phyloP scores from a whole-genome alignment of 2,113 vertebrate species.

The Ageneiosus marmoratus region DNA sequence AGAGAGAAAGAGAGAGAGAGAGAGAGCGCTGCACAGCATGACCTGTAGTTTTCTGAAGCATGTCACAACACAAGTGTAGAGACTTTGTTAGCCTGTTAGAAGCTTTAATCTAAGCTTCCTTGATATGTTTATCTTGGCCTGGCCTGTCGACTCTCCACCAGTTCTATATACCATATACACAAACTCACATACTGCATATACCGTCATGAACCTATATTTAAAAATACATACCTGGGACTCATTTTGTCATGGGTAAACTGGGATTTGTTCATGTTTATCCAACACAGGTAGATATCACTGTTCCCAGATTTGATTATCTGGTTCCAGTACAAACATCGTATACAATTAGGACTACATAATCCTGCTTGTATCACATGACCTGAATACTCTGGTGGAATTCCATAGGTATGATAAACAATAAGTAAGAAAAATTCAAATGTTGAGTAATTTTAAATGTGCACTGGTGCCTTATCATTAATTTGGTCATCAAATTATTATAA shows the following conservation, averaged over 20 bases:
- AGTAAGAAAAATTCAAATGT: neutral
- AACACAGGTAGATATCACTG: neutral
- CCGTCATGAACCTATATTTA: neutral
- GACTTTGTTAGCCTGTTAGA: constrained; percentile 20
- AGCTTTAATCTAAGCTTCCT: constrained; percentile 20
- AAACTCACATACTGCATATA: neutral
- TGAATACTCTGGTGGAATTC: neutral
- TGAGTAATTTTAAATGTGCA: neutral
- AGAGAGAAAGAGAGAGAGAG: too few species aligned
- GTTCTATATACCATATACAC: neutral
- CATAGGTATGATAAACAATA: neutral
- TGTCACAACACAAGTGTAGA: neutral
- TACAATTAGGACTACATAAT: neutral
- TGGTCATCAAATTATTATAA: neutral
- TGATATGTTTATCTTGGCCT: constrained; percentile 14
- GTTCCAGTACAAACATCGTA: neutral
- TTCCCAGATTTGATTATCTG: neutral
- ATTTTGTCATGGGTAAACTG: neutral
- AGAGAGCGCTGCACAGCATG: neutral
- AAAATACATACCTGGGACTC: neutral
- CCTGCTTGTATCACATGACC: neutral
- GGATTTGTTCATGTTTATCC: neutral
- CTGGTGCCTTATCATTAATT: neutral
- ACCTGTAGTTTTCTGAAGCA: neutral
- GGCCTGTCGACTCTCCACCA: neutral